Conservation (phyloP, 1,140 invertebrate genomes). For the Propsilocerus akamusi region DNA sequence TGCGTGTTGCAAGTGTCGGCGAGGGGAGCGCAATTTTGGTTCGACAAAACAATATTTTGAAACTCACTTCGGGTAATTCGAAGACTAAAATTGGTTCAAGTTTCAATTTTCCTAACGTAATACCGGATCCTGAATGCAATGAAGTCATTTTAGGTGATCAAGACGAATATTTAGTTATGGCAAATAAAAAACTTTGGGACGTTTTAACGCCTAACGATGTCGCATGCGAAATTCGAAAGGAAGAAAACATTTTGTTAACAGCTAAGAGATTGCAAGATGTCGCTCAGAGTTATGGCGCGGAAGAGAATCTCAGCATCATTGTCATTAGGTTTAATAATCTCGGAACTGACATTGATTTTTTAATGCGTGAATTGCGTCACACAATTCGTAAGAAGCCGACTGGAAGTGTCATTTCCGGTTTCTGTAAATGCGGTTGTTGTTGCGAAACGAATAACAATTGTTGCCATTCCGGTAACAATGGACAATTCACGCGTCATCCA, state of each 20-base stretch:
- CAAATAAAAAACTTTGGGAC: conserved; percentile 59
- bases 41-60: conserved; percentile 36
- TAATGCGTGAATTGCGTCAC: conserved; percentile 57
- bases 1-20: conserved; percentile 52
- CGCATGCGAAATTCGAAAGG: conserved; percentile 49
- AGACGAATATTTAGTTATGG: conserved; percentile 64
- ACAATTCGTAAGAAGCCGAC: conserved; percentile 35
- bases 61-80: conserved; percentile 29
- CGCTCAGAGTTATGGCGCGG: conserved; percentile 61
- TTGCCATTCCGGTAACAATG: conserved; percentile 27
- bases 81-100: conserved; percentile 41
- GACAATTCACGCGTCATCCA: conserved; percentile 14
- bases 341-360: conserved; percentile 43
- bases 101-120: conserved; percentile 37
- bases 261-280: conserved; percentile 65
- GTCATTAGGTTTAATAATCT: conserved; percentile 47
- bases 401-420: conserved; percentile 22
- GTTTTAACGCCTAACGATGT: conserved; percentile 54
- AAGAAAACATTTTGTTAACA: conserved; percentile 54
- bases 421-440: conserved; percentile 37
- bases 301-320: conserved; percentile 61
- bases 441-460: conserved; percentile 40
- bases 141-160: conserved; percentile 56
- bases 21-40: conserved; percentile 51
- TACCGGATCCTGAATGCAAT: conserved; percentile 54